These are phyloP conservation scores for Allacma fusca DNA, from an alignment of 2,888 invertebrate genomes.

Conservation along the genomic window DNA sequence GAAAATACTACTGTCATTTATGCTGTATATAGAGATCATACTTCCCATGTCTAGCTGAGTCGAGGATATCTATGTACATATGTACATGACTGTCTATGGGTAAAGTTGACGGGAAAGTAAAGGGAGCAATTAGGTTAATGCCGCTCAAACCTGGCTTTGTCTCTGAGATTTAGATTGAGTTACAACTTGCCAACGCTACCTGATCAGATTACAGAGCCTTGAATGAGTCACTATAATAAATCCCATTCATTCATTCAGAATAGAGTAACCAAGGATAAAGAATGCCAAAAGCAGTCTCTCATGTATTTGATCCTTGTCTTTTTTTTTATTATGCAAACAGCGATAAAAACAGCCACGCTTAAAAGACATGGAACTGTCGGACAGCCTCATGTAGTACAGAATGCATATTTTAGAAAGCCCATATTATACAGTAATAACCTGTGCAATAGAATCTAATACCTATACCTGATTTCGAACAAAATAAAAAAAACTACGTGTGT, in stretches of 20 bases:
- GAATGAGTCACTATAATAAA: neutral
- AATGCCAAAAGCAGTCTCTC: neutral
- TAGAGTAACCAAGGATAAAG: neutral
- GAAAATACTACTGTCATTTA: too few relatives aligned
- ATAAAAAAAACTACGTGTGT: too few relatives aligned
- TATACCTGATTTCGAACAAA: too few relatives aligned
- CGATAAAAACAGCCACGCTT: neutral
- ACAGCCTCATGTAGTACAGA: too few relatives aligned
- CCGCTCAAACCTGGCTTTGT: neutral
- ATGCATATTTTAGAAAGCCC: too few relatives aligned
- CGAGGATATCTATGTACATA: too few relatives aligned
- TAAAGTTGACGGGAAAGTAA: neutral
- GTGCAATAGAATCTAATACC: too few relatives aligned
- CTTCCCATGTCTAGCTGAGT: too few relatives aligned
- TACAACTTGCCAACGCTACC: conserved; percentile 8
- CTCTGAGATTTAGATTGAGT: conserved; percentile 16
- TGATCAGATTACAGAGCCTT: conserved; percentile 1
- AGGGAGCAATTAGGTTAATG: conserved; percentile 7
- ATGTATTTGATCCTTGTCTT: neutral
- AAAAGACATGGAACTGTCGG: neutral
- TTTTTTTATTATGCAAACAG: neutral
- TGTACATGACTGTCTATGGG: too few relatives aligned
- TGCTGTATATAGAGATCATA: too few relatives aligned
- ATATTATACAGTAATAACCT: too few relatives aligned
- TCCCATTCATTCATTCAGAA: conserved; percentile 9